A percentile compares a stretch with the other conserved stretches of the same genome.
Evolutionary conservation across 2,113 vertebrate genomes (phyloP).

Genomic region (Gymnorhina tibicen): DNA sequence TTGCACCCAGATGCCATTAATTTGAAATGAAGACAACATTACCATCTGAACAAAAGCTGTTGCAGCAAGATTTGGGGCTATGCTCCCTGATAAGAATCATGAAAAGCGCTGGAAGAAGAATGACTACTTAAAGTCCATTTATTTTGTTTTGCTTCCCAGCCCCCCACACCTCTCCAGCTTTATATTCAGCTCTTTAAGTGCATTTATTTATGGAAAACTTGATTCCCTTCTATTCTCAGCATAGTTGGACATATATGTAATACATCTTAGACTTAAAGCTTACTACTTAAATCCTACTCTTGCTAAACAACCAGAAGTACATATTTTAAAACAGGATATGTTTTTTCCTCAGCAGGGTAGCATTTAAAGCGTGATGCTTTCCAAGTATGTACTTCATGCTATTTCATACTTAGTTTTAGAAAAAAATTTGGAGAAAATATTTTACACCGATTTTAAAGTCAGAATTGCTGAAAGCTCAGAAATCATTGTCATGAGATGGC

Average conservation of each 20-base stretch:
- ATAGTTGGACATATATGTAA: background rate
- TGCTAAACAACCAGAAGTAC: background rate
- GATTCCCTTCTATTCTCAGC: background rate
- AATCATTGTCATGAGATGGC: background rate
- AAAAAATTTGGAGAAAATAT: background rate
- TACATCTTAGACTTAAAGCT: background rate
- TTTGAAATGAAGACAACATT: background rate
- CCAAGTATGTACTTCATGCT: background rate
- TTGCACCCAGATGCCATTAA: background rate
- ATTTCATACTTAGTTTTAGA: background rate
- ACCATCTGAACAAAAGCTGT: background rate
- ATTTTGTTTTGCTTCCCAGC: background rate
- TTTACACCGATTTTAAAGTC: background rate
- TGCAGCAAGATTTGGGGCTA: background rate
- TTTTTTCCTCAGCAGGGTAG: background rate
- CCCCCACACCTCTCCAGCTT: fast-evolving
- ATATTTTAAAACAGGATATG: background rate
- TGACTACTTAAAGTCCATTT: background rate
- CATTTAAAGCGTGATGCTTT: background rate
- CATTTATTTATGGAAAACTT: background rate
- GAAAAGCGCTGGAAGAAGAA: background rate
- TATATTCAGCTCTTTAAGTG: background rate
- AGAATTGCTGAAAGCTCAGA: background rate
- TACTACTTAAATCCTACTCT: background rate
- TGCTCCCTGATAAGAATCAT: background rate